Percentiles rank a stretch among this genome's conserved stretches.
Conservation (phyloP, 2,888 invertebrate species). For the Spicauda simplicius region DNA sequence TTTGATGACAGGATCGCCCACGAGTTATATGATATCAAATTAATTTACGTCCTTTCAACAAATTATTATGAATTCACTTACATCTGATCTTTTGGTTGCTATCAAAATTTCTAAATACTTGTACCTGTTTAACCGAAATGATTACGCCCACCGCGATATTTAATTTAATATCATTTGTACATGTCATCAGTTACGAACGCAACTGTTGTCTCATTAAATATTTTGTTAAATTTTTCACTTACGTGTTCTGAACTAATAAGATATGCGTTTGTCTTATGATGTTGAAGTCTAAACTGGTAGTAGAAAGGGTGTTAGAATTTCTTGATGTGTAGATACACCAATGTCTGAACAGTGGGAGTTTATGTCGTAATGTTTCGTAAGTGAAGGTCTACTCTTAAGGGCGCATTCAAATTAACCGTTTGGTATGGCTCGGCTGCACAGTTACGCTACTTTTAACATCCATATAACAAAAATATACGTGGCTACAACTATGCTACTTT, state of each 20-base stretch:
- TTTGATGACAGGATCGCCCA: constrained; percentile 32
- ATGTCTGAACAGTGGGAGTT: no score
- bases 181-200: constrained; percentile 73
- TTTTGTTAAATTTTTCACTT: constrained; percentile 79
- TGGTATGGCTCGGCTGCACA: no score
- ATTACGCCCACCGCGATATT: constrained; percentile 68
- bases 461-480: no score
- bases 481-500: no score
- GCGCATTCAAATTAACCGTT: no score
- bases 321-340: no score
- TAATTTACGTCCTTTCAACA: constrained; percentile 23
- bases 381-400: no score
- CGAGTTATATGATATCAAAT: constrained; percentile 12
- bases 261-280: constrained; percentile 55
- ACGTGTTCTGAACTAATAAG: constrained; percentile 68
- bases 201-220: constrained; percentile 74
- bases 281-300: no score
- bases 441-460: no score
- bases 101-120: constrained; percentile 54
- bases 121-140: constrained; percentile 47
- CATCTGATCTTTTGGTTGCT: constrained; percentile 45
- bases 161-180: constrained; percentile 75
- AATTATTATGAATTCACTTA: constrained; percentile 36
- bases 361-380: no score
- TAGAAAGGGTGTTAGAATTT: no score